Base-by-base conservation (phyloP, 2,888 invertebrate species). In the Brachyptera putata region DNA sequence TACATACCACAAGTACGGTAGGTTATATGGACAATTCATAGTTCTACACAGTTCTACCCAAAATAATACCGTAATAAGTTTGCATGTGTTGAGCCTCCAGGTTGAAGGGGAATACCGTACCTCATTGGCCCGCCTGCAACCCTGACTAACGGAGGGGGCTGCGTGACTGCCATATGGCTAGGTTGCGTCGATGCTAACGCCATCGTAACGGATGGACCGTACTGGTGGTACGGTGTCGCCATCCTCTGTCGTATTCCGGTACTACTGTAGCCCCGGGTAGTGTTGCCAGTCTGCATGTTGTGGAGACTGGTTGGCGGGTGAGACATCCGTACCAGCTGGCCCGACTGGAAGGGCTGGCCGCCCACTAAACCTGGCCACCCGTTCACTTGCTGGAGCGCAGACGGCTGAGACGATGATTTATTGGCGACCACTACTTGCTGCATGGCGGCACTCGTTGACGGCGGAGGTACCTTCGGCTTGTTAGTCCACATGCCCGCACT, bases 351-450 rank as follows among this genome's bases (percentile, higher is more conserved):
- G 18, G 30, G 53, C 70, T 22, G 77, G 73, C 64, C 76, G 76
- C 26, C 75, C 74, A 49, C 75, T n/a, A 77, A 71, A 5, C 77
- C 76, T 14, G 75, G 69, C 75, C 77, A 77, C 14, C 76, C 76
- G 61, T 76, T 76, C 48, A 75, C 72, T 14, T 73, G 70, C 62
- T 73, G 76, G 30, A 74, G 73, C 25, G 72, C 67, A n/a, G 60
- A 43, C 14, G 60, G 41, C 3, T 53, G 80, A 0, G 89, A 89
- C 66, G 88, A 88, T 26, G 87, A 79, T 24, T 89, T 89, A 89
- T 67, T 89, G 87, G 0, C 87, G 87, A 14, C 82, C 80, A 64
- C 81, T 77, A 61, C 75, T 75, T 1, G 65, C 53, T 60, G 69
- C 69, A 65, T 71, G 9, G 60, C 43, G 2, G 57, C 21, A 41